Percentiles rank a stretch among this genome's conserved stretches.
These are phyloP conservation scores for Antitype chi DNA, from an alignment of 2,888 invertebrate genomes.

Conservation along the genomic window DNA sequence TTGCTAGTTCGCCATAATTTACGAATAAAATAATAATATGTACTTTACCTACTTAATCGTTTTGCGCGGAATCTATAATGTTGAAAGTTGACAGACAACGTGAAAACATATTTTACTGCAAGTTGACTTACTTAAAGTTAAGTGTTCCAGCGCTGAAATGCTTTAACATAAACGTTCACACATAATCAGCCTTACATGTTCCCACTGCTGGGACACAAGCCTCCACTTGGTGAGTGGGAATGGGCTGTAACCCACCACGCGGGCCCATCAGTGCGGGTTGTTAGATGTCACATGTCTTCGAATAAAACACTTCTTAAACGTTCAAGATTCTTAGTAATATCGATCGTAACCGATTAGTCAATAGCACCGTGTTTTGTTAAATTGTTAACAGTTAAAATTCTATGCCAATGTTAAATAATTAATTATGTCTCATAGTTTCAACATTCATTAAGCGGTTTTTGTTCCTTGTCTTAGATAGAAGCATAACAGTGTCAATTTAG, in stretches of 20 bases:
- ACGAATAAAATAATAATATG: background rate
- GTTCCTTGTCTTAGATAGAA: constrained; percentile 16
- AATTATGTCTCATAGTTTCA: constrained; percentile 59
- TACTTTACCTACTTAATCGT: background rate
- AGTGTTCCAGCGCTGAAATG: background rate
- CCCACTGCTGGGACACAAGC: too few relatives aligned
- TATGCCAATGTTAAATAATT: constrained; percentile 76
- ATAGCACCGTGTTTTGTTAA: constrained; percentile 25
- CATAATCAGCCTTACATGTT: too few relatives aligned
- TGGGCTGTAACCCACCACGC: too few relatives aligned
- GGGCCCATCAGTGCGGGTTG: too few relatives aligned
- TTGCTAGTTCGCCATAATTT: background rate
- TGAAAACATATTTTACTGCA: background rate
- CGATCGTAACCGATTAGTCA: constrained; percentile 50
- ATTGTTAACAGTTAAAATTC: constrained; percentile 52
- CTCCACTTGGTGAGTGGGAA: too few relatives aligned
- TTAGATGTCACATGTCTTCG: too few relatives aligned
- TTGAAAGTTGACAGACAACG: background rate
- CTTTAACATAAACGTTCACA: background rate
- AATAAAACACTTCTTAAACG: too few relatives aligned
- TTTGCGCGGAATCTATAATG: background rate
- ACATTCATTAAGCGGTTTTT: constrained; percentile 69
- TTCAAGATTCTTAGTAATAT: constrained; percentile 24
- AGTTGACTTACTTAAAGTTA: background rate
- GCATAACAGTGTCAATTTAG: background rate